Base-by-base conservation (phyloP, 2,113 vertebrate species). In the Potamarius usumacintae region DNA sequence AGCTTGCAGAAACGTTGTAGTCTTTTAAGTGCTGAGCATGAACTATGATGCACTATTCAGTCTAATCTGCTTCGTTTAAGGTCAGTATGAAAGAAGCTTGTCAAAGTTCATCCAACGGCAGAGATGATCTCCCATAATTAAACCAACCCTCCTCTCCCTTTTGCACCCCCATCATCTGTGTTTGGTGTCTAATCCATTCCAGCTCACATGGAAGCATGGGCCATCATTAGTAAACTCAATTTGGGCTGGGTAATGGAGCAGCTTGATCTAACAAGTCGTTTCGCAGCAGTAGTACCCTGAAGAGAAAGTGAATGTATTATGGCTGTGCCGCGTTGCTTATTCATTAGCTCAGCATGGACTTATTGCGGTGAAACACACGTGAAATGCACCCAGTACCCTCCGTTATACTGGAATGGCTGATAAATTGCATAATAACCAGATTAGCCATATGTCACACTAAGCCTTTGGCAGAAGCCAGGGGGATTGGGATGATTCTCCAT, bases 391-490 rank as follows among this genome's bases (percentile, higher is more conserved):
- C 92, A 92, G 93, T 94, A 93, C 93, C 91, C 92, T 87, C 83
- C 83, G 86, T 93, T 89, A 94, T 93, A 95, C 89, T 90, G 90
- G 92, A 92, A 94, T 78, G 89, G 88, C 92, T 95, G 94, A 94
- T 94, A 92, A 94, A 95, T 95, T 94, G 93, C 93, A 94, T 95
- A 96, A 95, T 95, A 94, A 94, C 94, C 93, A 94, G 93, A 94
- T 95, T 95, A 95, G 92, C 93, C 92, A 94, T 94, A 93, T 95
- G 94, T 96, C 94, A 96, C 89, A 91, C 91, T 94, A 95, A 96
- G 94, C 94, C 93, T 85, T 92, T 94, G 93, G 95, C 92, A 93
- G 95, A 93, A 86, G 89, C 92, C 94, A 84, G 91, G 89, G 91
- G 94, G 94, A 94, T 94, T 92, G 92, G 91, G 91, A 94, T 92